A percentile compares a stretch with the other conserved stretches of the same genome.
Conservation (phyloP, 1,140 invertebrate genomes). For the Sminthurides bifidus region DNA sequence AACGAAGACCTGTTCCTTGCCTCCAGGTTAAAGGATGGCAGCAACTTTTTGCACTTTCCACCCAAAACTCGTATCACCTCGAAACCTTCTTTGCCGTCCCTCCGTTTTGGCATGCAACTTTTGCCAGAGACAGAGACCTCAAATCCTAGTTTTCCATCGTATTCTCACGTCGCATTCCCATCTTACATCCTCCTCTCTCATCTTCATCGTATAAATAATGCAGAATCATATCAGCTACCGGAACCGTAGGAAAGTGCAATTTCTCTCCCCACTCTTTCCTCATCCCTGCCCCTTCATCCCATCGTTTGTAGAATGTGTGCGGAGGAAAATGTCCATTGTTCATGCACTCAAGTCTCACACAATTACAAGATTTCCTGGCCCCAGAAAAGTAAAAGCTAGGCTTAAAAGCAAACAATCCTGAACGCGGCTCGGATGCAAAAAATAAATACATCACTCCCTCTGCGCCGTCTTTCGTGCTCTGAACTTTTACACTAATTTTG, state of each 20-base stretch:
- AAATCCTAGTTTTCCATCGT: conserved; percentile 18
- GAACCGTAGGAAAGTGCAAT: conserved; percentile 6
- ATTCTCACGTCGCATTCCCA: background rate
- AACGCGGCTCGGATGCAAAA: background rate
- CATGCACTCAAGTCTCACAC: background rate
- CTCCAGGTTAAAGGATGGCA: conserved; percentile 21
- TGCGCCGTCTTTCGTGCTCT: background rate
- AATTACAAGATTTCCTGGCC: background rate
- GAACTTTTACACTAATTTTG: background rate
- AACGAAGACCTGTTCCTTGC: too few relatives aligned
- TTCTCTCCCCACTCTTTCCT: too few relatives aligned
- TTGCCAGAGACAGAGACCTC: conserved; percentile 21
- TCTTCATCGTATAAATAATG: background rate
- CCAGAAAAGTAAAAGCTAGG: background rate
- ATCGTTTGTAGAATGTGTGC: too few relatives aligned
- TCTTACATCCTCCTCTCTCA: background rate
- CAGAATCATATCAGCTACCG: too few relatives aligned
- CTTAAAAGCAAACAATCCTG: background rate
- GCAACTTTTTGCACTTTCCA: conserved; percentile 31
- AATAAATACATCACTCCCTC: background rate
- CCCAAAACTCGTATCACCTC: conserved; percentile 31
- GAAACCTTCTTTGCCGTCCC: conserved; percentile 26
- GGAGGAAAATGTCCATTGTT: too few relatives aligned
- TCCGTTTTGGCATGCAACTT: conserved; percentile 21
- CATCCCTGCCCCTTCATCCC: too few relatives aligned